Conservation (phyloP, 2,888 invertebrate species). For the Leptopterna dolabrata region DNA sequence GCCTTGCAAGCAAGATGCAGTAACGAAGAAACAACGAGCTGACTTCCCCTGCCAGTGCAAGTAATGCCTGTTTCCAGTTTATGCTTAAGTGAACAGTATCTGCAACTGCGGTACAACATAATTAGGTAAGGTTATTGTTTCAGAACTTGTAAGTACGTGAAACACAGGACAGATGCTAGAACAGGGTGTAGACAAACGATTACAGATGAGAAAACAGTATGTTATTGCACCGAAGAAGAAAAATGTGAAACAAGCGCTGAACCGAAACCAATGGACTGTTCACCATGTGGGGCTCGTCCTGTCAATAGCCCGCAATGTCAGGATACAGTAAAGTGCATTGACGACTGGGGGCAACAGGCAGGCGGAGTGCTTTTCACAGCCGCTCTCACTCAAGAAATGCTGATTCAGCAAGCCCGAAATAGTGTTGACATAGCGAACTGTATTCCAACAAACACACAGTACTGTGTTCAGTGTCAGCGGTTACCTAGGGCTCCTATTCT, state of each 20-base stretch:
- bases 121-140: background rate
- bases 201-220: background rate
- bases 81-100: background rate
- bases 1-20: background rate
- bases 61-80: background rate
- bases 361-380: background rate
- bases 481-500: background rate
- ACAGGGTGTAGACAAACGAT: background rate
- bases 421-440: background rate
- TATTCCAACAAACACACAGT: background rate
- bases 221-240: background rate
- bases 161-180: background rate
- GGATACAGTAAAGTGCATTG: background rate
- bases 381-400: background rate
- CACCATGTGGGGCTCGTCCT: background rate
- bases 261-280: background rate
- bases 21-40: background rate
- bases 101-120: background rate
- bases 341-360: background rate
- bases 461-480: background rate
- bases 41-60: constrained; percentile 28
- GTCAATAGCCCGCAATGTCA: background rate
- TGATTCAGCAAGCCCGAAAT: background rate
- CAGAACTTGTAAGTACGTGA: background rate
- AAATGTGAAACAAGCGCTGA: background rate